These are phyloP conservation scores for Epizoanthus rinbou DNA, from an alignment of 92 coral and sea anemone species.

Conservation along the genomic window DNA sequence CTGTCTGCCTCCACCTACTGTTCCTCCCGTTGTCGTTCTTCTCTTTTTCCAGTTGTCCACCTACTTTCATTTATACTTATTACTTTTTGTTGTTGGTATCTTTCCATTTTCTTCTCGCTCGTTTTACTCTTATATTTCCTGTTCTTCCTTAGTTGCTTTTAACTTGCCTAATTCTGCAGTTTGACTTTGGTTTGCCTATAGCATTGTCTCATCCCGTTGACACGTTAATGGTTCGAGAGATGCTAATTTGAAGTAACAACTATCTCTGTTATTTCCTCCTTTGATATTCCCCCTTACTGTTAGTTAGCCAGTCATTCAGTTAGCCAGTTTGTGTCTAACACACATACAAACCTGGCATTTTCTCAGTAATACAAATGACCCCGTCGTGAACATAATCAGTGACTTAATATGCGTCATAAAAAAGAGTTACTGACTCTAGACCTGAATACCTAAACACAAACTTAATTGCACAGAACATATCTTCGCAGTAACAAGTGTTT, in stretches of 20 bases:
- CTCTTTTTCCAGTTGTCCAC: background rate
- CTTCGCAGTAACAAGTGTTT: constrained; percentile 39
- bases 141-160: too few species aligned
- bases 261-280: too few species aligned
- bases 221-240: too few species aligned
- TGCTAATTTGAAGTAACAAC: too few species aligned
- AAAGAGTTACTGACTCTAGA: background rate
- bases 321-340: background rate
- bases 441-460: background rate
- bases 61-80: background rate
- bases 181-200: too few species aligned
- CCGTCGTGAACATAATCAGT: background rate
- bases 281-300: too few species aligned
- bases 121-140: background rate
- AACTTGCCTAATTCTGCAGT: too few species aligned
- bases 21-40: background rate
- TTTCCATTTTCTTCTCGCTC: background rate
- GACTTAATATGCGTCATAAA: background rate
- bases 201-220: too few species aligned
- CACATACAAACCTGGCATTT: background rate
- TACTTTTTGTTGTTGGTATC: too few species aligned
- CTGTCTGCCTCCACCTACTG: background rate
- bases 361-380: constrained; percentile 13
- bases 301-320: too few species aligned
- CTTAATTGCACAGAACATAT: background rate